Percentiles rank a stretch among this genome's conserved stretches.
Evolutionary conservation across 2,797 vertebrate genomes (phyloP).

Genomic region (Melanotaenia parkinsoni): DNA sequence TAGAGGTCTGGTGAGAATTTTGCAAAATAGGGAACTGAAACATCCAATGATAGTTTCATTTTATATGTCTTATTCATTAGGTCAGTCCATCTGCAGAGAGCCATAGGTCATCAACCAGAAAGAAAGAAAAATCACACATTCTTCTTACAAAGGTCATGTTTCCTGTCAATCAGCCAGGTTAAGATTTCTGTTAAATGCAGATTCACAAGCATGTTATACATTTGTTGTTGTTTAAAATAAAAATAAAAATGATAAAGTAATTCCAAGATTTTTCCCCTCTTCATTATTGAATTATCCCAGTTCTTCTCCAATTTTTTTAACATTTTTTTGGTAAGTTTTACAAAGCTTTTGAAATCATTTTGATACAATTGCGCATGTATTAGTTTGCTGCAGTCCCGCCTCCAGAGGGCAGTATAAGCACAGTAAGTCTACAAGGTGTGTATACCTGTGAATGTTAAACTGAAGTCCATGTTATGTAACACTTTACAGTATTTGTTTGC

Average conservation of each 20-base stretch:
- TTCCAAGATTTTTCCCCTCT: background rate
- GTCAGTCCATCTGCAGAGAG: too few species aligned
- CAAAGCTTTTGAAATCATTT: background rate
- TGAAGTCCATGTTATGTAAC: slow-evolving; percentile 12
- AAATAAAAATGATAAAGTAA: background rate
- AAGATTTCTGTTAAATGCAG: background rate
- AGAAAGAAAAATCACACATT: too few species aligned
- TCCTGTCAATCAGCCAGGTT: background rate
- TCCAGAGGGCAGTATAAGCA: slow-evolving; percentile 49
- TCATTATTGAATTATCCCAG: background rate
- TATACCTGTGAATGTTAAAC: slow-evolving; percentile 3
- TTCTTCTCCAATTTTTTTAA: background rate
- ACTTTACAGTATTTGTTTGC: background rate
- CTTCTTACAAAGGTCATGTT: background rate
- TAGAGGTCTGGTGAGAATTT: background rate
- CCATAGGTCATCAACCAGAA: background rate
- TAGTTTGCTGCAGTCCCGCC: slow-evolving; percentile 12
- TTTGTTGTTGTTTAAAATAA: background rate
- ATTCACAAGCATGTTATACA: background rate
- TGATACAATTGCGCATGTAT: background rate
- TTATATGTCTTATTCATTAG: too few species aligned
- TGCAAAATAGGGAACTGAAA: too few species aligned
- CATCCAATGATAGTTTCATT: too few species aligned
- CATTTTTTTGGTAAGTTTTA: too few species aligned
- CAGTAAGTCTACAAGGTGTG: background rate